Evolutionary conservation across 2,113 vertebrate genomes (phyloP), one percentile per base, ranked within the genome.

Genomic region (Oriolus oriolus): DNA sequence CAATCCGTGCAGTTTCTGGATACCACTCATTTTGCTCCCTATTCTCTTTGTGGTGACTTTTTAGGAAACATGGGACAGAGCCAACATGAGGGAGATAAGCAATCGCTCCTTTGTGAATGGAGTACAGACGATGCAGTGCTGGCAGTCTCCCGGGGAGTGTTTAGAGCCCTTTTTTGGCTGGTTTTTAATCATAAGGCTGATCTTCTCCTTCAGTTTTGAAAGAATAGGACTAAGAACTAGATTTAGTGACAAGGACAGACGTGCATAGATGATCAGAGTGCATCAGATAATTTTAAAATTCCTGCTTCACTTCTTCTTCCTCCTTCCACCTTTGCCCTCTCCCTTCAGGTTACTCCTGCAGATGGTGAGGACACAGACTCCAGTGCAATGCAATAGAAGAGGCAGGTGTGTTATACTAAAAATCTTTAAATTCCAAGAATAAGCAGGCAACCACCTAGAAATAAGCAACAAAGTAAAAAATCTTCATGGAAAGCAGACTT

Each of bases 101-200:
- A 2, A 60, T 41, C 5, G 4, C 11, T 79, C 12, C 35, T 83
- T 61, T 60, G 9, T 80, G 59, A 75, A 49, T 26, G 15, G 19
- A 65, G 8, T 41, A 57, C 26, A 70, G 18, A 2, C 35, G 66
- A 15, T 1, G 2, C 2, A 3, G 11, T 6, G 3, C 6, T 35
- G 45, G 23, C 28, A 84, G 28, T 19, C 20, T 77, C 22, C 39
- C 16, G 49, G 35, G 5, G 30, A 59, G 14, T 4, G 6, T 37
- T 84, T 37, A 22, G 17, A 65, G n/a, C 19, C 13, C n/a, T 65
- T 70, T 42, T 75, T 52, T 66, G n/a, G 17, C 24, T 37, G 37
- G 18, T 56, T 88, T 66, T 90, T 47, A 84, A 24, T 4, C 28
- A 18, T 37, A 59, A 65, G 8, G 10, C n/a, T 82, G 31, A 59